Evolutionary conservation across 2,113 vertebrate species (phyloP).

Genomic region (Prietella phreatophila): DNA sequence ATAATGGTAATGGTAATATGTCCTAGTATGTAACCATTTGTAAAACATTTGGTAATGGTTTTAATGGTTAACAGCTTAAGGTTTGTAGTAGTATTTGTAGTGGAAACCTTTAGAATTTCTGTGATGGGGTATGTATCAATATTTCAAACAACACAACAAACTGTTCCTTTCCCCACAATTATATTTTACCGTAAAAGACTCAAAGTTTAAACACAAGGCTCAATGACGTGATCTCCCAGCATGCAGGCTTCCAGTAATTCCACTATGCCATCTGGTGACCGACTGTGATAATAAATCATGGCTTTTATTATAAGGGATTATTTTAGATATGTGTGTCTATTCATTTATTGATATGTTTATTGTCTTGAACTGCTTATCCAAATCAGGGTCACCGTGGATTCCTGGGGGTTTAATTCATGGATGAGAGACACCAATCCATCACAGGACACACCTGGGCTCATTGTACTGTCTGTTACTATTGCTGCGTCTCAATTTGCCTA

Average conservation of each 20-base stretch:
- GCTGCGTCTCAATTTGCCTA: too few relatives aligned
- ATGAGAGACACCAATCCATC: background rate
- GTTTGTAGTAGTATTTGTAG: too few relatives aligned
- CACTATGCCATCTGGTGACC: slow-evolving; percentile 25
- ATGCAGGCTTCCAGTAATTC: background rate
- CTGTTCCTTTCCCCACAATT: background rate
- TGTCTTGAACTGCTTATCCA: background rate
- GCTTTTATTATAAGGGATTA: background rate
- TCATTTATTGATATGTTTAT: background rate
- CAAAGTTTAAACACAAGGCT: background rate
- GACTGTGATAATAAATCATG: background rate
- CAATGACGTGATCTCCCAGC: background rate
- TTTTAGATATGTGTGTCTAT: background rate
- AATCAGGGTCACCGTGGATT: background rate
- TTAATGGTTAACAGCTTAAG: too few relatives aligned
- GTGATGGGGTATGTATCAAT: background rate
- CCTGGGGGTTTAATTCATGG: background rate
- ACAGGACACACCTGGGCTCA: background rate
- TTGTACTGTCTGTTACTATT: background rate
- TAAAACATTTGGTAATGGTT: too few relatives aligned
- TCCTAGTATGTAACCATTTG: too few relatives aligned
- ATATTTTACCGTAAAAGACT: background rate
- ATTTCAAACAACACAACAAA: background rate
- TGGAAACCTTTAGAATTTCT: too few relatives aligned
- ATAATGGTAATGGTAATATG: too few relatives aligned